Evolutionary conservation across 2,888 invertebrate species (phyloP).

Genomic region (Laothoe populi): DNA sequence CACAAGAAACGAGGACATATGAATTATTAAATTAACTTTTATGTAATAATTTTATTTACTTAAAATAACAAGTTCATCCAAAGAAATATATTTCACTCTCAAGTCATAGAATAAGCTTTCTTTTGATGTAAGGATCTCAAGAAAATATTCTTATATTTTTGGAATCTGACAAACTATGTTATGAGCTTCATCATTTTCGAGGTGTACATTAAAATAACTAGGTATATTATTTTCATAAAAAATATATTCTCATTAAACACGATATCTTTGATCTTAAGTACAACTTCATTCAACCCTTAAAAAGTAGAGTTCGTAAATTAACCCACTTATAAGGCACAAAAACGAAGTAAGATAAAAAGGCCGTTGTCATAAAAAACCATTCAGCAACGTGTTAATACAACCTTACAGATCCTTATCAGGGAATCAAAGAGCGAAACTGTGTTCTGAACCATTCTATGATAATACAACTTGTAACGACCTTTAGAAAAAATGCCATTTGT

Average conservation of each 20-base stretch:
- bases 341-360: background rate
- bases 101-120: too few relatives aligned
- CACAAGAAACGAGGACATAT: too few relatives aligned
- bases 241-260: background rate
- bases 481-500: conserved; percentile 8
- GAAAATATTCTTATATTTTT: too few relatives aligned
- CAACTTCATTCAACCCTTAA: conserved; percentile 1
- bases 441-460: conserved; percentile 43
- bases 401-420: conserved; percentile 24
- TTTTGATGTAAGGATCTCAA: too few relatives aligned
- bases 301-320: background rate
- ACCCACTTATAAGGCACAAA: background rate
- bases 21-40: too few relatives aligned
- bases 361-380: conserved; percentile 3
- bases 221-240: background rate
- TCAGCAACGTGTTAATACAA: conserved; percentile 13
- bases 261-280: background rate
- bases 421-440: conserved; percentile 55
- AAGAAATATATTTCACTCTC: too few relatives aligned
- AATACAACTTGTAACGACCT: background rate
- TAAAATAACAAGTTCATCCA: too few relatives aligned
- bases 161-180: too few relatives aligned
- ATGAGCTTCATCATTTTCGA: too few relatives aligned
- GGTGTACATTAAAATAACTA: too few relatives aligned
- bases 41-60: too few relatives aligned